Evolutionary conservation across 2,888 invertebrate genomes (phyloP), one percentile per base, ranked within the genome.

Genomic region (Hydraecia micacea): DNA sequence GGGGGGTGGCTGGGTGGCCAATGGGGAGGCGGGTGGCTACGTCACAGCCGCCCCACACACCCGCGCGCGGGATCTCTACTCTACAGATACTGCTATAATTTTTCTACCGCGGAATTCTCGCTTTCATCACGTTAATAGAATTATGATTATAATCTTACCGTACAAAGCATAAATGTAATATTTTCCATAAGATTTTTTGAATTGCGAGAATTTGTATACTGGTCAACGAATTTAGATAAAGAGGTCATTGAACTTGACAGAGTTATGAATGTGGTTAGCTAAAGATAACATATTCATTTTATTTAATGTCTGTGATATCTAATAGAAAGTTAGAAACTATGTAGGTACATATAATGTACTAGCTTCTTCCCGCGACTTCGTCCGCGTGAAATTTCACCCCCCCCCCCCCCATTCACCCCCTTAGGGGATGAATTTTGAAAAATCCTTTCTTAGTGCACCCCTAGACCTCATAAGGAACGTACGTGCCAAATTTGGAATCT

Each of bases 21-120:
- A 82, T 74, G 67, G 84, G 85, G 81, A 86, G 89, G 91, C 81
- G 90, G 90, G 87, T 81, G 86, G 91, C 92, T 91, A 95, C 94
- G 94, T 94, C 94, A 95, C 90, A 88, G 86, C 90, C 90, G 63
- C 81, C 86, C 81, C 85, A 77, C 86, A 78, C 79, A 82, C 92
- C 91, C 89, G 85, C 87, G 91, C 89, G 85, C 87, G 91, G 88
- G 91, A 90, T 86, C 86, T 81, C 88, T 86, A 88, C 86, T 81
- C 88, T 86, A 88, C 81, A 86, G 87, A 87, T 90, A 90, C 89
- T 88, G 87, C 89, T 90, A 91, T 86, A 70, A 89, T 88, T 91
- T 85, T 89, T 89, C 68, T 82, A 74, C 65, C 72, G 74, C 78
- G 77, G 71, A 55, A 73, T 83, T 80, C 72, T 73, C 76, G 73